Evolutionary conservation across 2,888 invertebrate genomes (phyloP).

Genomic region (Miltochrista miniata): DNA sequence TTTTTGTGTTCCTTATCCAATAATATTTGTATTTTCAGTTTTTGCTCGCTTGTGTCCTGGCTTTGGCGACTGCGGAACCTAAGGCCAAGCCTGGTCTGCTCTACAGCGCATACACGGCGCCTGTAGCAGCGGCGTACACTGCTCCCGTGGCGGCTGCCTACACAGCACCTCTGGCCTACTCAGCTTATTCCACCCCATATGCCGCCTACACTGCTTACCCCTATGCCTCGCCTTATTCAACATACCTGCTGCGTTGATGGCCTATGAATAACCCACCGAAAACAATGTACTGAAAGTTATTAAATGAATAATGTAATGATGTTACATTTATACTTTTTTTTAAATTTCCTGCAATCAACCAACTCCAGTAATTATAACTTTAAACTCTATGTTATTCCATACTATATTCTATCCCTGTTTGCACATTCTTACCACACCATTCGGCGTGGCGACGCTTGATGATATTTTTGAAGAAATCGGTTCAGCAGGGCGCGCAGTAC

Average conservation of each 20-base stretch:
- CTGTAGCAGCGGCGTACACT: conserved; percentile 42
- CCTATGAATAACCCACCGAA: neutral
- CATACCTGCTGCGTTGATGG: conserved; percentile 22
- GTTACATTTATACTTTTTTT: neutral
- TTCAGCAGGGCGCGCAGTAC: too few species aligned
- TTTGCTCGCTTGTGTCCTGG: conserved; percentile 60
- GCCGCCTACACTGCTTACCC: conserved; percentile 50
- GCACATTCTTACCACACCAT: too few species aligned
- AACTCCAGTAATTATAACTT: too few species aligned
- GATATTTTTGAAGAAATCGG: too few species aligned
- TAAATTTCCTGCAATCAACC: too few species aligned
- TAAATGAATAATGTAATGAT: neutral
- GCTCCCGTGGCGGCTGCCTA: conserved; percentile 69
- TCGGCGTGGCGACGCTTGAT: too few species aligned
- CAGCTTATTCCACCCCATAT: conserved; percentile 50
- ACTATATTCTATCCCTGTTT: too few species aligned
- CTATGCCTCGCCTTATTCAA: conserved; percentile 46
- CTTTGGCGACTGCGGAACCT: conserved; percentile 36
- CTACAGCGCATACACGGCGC: conserved; percentile 48
- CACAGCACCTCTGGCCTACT: conserved; percentile 63
- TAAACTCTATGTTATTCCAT: too few species aligned
- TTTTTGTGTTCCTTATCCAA: too few species aligned
- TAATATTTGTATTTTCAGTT: too few species aligned
- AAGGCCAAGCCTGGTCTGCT: conserved; percentile 48
- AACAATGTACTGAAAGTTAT: neutral